Conservation (phyloP, 2,113 vertebrate species). For the Daubentonia madagascariensis region DNA sequence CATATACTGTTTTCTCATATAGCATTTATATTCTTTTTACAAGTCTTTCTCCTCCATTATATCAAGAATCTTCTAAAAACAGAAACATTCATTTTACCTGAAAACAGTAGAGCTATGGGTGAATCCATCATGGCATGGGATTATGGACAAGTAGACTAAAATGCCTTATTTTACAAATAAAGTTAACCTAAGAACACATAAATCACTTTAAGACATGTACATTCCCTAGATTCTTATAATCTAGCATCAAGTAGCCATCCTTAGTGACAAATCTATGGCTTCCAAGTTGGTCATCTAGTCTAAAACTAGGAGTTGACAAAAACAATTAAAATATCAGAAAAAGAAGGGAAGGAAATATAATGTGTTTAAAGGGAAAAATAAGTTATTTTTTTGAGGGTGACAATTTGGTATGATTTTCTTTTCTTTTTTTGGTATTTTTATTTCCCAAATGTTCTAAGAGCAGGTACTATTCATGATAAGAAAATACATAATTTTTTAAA, state of each 20-base stretch:
- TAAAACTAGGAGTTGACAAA: background rate
- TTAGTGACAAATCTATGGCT: background rate
- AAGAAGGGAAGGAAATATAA: background rate
- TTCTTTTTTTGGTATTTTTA: background rate
- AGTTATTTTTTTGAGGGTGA: background rate
- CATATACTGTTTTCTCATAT: background rate
- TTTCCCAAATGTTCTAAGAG: background rate
- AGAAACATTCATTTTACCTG: background rate
- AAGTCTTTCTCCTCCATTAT: background rate
- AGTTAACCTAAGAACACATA: background rate
- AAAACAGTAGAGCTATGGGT: background rate
- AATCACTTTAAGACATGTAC: background rate
- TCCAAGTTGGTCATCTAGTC: slow-evolving; percentile 11
- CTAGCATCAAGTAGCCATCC: background rate
- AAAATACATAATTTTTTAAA: background rate
- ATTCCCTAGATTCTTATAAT: background rate
- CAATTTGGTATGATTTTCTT: background rate
- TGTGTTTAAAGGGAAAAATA: background rate
- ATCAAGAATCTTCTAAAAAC: slow-evolving; percentile 1
- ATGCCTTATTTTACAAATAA: background rate
- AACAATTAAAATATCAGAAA: background rate
- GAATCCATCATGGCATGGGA: background rate
- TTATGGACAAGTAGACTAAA: background rate
- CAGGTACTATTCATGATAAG: background rate
- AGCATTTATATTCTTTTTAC: background rate